Base-by-base conservation (phyloP, 2,888 invertebrate species). In the Leucophenga maculata region DNA sequence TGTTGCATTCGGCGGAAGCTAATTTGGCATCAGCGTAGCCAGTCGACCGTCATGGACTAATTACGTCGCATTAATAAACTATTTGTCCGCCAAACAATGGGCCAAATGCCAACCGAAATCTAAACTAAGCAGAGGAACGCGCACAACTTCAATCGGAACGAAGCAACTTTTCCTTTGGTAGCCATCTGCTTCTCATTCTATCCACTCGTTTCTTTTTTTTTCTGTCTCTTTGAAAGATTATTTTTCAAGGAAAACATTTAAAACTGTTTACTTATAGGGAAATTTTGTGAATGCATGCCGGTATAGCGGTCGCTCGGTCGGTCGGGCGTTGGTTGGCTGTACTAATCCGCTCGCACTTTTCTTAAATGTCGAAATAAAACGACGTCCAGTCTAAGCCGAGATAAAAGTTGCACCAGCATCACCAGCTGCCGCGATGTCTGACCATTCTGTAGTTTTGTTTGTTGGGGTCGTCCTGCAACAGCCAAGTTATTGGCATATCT, bases 171-270 rank as follows among this genome's bases (percentile, higher is more conserved):
- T 39, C 8, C 11, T 6, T 11, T 39, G 11, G 39, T 9, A 8
- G 39, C 39, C 39, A 39, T 39, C 39, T 39, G 39, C 11, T 39
- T 8, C 39, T 39, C 39, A 39, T 39, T 8, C 39, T 39, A 6
- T 39, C 11, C 8, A 39, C 11, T 39, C 39, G 9, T 8, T 6
- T 39, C 1, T 39, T 3, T 32, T 6, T 32, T 32, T 39, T 39
- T 39, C 3, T 39, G 39, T 39, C 39, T 39, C 3, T 39, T 39
- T 39, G 11, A 11, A 18, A 50, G 50, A 50, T 50, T 50, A 50
- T 50, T 14, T 50, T 50, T 50, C 50, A 50, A n/a, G 50, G 50
- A 50, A 50, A 50, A 18, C 50, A 50, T n/a, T 50, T 50, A 16
- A 50, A 50, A 50, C 18, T 50, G 50, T 50, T 50, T 50, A n/a